Evolutionary conservation across 2,888 invertebrate species (phyloP).

Genomic region (Volucella zonaria): DNA sequence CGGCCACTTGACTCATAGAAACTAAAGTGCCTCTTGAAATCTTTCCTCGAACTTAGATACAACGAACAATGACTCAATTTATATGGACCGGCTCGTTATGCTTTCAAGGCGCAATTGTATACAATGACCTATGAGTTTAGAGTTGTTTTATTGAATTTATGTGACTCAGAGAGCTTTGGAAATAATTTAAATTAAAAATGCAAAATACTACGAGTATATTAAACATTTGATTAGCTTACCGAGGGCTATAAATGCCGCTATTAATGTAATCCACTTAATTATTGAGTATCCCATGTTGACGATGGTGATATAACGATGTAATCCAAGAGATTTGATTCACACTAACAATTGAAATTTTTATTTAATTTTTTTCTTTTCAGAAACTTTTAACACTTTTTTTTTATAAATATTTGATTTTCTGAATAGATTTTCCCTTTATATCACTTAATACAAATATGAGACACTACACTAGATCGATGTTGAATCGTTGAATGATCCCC

Average conservation of each 20-base stretch:
- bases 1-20: slow-evolving; percentile 2
- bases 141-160: slow-evolving; percentile 23
- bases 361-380: slow-evolving; percentile 25
- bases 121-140: slow-evolving; percentile 4
- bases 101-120: slow-evolving; percentile 33
- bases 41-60: neutral
- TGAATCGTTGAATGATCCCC: slow-evolving; percentile 24
- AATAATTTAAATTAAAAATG: too few relatives aligned
- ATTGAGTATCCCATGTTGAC: slow-evolving; percentile 79
- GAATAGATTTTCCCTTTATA: slow-evolving; percentile 50
- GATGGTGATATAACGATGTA: slow-evolving; percentile 64
- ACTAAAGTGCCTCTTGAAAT: neutral
- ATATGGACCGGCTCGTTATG: neutral
- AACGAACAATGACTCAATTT: slow-evolving; percentile 54
- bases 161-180: too few relatives aligned
- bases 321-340: slow-evolving; percentile 45
- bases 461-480: slow-evolving; percentile 63
- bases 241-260: slow-evolving; percentile 79
- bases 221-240: slow-evolving; percentile 78
- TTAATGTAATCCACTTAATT: slow-evolving; percentile 81
- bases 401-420: neutral
- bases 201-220: neutral
- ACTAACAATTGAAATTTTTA: slow-evolving; percentile 36
- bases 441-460: slow-evolving; percentile 47
- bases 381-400: slow-evolving; percentile 24